Base-by-base conservation (phyloP, 2,797 vertebrate species). In the Sebastes hubbsi region DNA sequence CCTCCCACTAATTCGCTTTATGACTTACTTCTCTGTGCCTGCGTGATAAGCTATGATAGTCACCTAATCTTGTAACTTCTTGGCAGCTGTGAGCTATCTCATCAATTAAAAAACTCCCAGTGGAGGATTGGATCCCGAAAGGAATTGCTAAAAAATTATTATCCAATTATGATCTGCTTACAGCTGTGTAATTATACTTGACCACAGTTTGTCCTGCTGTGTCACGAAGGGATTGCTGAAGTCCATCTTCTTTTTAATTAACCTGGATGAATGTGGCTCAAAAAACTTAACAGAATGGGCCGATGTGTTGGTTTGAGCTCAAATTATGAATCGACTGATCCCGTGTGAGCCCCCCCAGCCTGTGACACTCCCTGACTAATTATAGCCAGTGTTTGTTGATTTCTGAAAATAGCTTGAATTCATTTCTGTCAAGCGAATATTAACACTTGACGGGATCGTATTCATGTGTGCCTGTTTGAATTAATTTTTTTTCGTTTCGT, bases 121-220 rank as follows among this genome's bases (percentile, higher is more conserved):
- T 25, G 71, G 89, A 92, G 78, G 68, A 88, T 82, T 77, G 77
- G 65, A 88, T 92, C 89, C 92, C 91, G 61, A 76, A 91, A 92
- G 92, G 89, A 90, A 88, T 91, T 80, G 78, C 83, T 84, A 74
- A 76, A 88, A 90, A 90, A 87, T 70, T 56, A 91, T 94, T 91
- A 92, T 92, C 91, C 90, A 91, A 78, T 93, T 94, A 90, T 80
- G 74, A 89, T 92, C 88, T 90, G 84, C 86, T 93, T 90, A 84
- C 84, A 90, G 90, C 86, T 91, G 88, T 87, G 87, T 93, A 94
- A 93, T 94, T 94, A 91, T 68, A 85, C 90, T 89, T 91, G 89
- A 92, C 91, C 91, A 89, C 79, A 76, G 84, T 84, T 88, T 9
- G 65, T 91, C 87, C 81, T 77, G 78, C 82, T 80, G 84, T 82